A percentile compares a stretch with the other conserved stretches of the same genome.
These are phyloP conservation scores for Drosophila paucipuncta DNA, from an alignment of 2,888 invertebrate genomes.

Conservation along the genomic window DNA sequence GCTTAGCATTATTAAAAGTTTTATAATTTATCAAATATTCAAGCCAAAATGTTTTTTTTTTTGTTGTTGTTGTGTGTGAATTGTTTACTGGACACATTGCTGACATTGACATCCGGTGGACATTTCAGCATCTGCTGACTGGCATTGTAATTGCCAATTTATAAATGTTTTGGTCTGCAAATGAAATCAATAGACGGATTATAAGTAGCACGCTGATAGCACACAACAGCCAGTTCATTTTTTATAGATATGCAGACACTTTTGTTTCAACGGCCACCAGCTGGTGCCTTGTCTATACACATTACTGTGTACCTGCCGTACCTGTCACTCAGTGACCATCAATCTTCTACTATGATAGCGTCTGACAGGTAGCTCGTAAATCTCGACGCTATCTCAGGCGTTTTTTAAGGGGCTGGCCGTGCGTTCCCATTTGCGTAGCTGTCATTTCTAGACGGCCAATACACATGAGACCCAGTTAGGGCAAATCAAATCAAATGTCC, in stretches of 20 bases:
- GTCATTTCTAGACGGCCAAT: conserved; percentile 62
- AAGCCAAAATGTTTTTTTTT: conserved; percentile 10
- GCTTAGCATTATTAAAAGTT: conserved; percentile 77
- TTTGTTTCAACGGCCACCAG: conserved; percentile 44
- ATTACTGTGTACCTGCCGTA: conserved; percentile 26
- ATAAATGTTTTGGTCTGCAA: conserved; percentile 44
- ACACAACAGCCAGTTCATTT: conserved; percentile 60
- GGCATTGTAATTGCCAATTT: conserved; percentile 60
- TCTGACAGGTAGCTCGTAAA: conserved; percentile 76
- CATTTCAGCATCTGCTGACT: conserved; percentile 34
- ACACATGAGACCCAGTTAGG: conserved; percentile 65
- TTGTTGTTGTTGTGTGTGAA: conserved; percentile 23
- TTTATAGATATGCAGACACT: conserved; percentile 63
- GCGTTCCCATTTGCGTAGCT: conserved; percentile 73
- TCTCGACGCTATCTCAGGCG: conserved; percentile 65
- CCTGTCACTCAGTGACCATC: conserved; percentile 66
- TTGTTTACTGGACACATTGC: conserved; percentile 62
- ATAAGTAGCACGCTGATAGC: conserved; percentile 47
- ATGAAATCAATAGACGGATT: conserved; percentile 55
- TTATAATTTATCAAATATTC: conserved; percentile 76
- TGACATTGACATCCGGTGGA: conserved; percentile 55
- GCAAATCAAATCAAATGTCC: conserved; percentile 59
- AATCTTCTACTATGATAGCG: conserved; percentile 75
- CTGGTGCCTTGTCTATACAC: conserved; percentile 21
- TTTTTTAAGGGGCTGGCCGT: conserved; percentile 38